These are phyloP conservation scores for Elmis aenea DNA, from an alignment of 2,888 invertebrate genomes.

Conservation along the genomic window DNA sequence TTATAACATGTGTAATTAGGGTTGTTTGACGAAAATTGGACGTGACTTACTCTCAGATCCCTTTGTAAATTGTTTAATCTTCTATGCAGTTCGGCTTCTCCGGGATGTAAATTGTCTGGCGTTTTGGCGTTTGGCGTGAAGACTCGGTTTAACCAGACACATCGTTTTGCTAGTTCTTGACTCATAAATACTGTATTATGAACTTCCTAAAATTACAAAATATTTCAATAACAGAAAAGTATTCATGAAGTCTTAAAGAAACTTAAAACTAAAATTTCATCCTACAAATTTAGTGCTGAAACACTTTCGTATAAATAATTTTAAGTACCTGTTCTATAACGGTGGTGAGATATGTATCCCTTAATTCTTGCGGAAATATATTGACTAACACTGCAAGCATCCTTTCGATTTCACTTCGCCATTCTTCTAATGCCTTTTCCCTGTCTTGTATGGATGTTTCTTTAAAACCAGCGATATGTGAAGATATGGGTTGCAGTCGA, in stretches of 20 bases:
- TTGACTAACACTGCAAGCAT: constrained; percentile 65
- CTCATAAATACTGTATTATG: constrained; percentile 78
- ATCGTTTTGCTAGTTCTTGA: constrained; percentile 71
- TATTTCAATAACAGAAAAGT: not conserved
- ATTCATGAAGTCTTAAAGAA: too few species aligned
- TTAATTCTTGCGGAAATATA: constrained; percentile 68
- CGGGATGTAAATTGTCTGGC: constrained; percentile 52
- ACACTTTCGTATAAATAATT: not conserved
- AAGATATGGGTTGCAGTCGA: constrained; percentile 59
- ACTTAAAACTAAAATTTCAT: too few species aligned
- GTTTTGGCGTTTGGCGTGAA: constrained; percentile 53
- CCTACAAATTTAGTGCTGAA: too few species aligned
- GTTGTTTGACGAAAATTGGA: not conserved
- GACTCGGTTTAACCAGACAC: constrained; percentile 72
- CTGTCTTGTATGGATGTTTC: constrained; percentile 47
- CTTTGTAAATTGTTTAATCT: constrained; percentile 65
- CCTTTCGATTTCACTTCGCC: constrained; percentile 55
- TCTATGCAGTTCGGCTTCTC: constrained; percentile 62
- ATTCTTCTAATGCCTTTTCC: constrained; percentile 50
- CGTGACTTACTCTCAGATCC: constrained; percentile 59
- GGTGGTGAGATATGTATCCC: constrained; percentile 75
- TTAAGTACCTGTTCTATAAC: constrained; percentile 67
- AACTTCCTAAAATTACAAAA: constrained; percentile 56
- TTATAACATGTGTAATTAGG: constrained; percentile 7
- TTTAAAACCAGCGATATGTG: constrained; percentile 52